Percentiles rank a stretch among this genome's conserved stretches.
These are phyloP conservation scores for Danaus chrysippus DNA, from an alignment of 2,888 invertebrate species.

Conservation along the genomic window DNA sequence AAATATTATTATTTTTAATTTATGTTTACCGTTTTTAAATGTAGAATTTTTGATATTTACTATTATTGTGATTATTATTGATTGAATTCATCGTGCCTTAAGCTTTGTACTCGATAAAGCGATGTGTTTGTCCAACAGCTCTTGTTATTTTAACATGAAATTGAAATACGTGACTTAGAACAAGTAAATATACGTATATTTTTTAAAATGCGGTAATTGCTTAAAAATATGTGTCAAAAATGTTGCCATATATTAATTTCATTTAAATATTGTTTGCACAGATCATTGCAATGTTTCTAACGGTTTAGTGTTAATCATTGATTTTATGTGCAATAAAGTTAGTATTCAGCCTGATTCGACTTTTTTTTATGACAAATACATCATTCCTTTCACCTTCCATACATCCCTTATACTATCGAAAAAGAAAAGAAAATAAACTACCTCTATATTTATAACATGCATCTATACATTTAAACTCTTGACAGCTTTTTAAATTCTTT, in stretches of 20 bases:
- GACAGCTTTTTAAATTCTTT: too few species aligned
- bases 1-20: too few species aligned
- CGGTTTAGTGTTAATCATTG: constrained; percentile 8
- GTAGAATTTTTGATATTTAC: background rate
- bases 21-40: too few species aligned
- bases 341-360: constrained; percentile 8
- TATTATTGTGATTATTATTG: background rate
- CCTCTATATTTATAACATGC: too few species aligned
- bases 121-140: background rate
- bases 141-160: background rate
- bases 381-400: background rate
- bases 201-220: too few species aligned
- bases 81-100: constrained; percentile 2
- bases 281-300: constrained; percentile 7
- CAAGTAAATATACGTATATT: too few species aligned
- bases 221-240: too few species aligned
- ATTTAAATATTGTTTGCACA: constrained; percentile 10
- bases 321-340: constrained; percentile 17
- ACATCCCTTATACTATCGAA: too few species aligned
- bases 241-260: background rate
- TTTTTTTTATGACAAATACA: constrained; percentile 9
- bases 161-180: too few species aligned
- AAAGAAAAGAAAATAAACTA: too few species aligned
- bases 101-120: constrained; percentile 2
- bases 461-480: too few species aligned